Percentiles rank a stretch among this genome's conserved stretches.
phyloP scores from a whole-genome alignment of 2,797 vertebrate genomes.

The Lerista edwardsae region DNA sequence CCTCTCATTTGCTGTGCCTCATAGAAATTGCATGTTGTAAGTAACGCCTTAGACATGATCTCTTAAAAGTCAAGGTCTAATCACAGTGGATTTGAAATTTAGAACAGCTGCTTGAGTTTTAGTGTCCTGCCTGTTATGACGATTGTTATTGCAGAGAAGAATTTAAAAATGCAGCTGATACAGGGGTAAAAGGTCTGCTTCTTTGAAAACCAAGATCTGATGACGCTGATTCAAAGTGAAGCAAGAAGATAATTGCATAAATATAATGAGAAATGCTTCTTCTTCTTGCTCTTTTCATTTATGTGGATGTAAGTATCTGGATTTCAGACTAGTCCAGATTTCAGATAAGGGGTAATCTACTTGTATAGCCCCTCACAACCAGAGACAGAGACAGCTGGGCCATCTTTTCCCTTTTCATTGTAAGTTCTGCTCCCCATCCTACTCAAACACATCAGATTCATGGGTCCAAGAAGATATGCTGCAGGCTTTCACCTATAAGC shows the following conservation, averaged over 20 bases:
- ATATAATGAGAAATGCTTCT: too few relatives aligned
- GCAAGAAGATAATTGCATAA: neutral
- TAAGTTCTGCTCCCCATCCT: neutral
- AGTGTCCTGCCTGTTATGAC: constrained; percentile 77
- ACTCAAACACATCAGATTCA: neutral
- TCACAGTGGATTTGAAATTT: constrained; percentile 85
- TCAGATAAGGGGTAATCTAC: too few relatives aligned
- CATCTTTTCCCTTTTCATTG: too few relatives aligned
- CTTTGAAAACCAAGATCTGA: neutral
- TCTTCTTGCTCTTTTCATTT: too few relatives aligned
- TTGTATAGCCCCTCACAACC: neutral
- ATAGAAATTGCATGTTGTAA: constrained; percentile 83
- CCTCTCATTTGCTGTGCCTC: constrained; percentile 78
- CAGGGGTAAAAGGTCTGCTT: constrained; percentile 6
- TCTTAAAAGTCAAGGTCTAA: constrained; percentile 66
- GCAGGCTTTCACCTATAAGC: too few relatives aligned
- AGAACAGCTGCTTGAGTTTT: constrained; percentile 83
- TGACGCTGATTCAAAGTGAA: neutral
- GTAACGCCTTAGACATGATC: constrained; percentile 77
- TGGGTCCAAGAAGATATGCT: too few relatives aligned
- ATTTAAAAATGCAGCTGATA: constrained; percentile 22
- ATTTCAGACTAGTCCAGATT: too few relatives aligned
- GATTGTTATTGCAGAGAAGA: constrained; percentile 71
- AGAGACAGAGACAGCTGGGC: neutral
- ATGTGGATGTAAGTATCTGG: too few relatives aligned